Base-by-base conservation (phyloP, 2,113 vertebrate genomes). In the Spermophilus dauricus region DNA sequence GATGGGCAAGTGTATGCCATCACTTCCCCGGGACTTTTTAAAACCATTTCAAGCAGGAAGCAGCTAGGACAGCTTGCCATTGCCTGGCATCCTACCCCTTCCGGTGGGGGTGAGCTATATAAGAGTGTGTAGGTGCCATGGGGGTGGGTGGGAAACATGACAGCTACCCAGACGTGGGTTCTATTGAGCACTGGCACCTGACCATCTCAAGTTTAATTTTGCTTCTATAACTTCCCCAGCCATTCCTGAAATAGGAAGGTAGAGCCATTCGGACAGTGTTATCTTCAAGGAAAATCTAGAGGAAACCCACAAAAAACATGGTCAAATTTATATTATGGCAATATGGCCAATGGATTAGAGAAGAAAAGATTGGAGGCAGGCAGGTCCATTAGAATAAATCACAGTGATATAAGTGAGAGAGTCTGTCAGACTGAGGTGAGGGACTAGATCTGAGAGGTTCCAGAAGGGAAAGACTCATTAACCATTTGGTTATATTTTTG, bases 301-400 rank as follows among this genome's bases (percentile, higher is more conserved):
- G 34, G 58, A 89, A 67, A 17, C 65, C 73, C n/a, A 76, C 20
- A 12, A 14, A 39, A 32, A 9, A n/a, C 26, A 16, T 2, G 37
- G 37, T 37, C 73, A 73, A 73, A 56, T 70, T 73, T 63, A 20
- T 48, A 10, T 56, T 32, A 6, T 7, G 1, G 24, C 12, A 20
- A 0, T 39, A 5, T 37, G 30, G 32, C 8, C 2, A 3, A 26
- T 17, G 18, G 24, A 28, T 9, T 26, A 16, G 10, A 69, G 24
- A 18, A 73, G 89, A 28, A 65, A 53, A 32, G 42, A 1, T 26
- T 37, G n/a, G 76, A 61, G 51, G 45, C 39, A 8, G 53, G 12
- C 81, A 84, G 70, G 26, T 30, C 72, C 5, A 1, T n/a, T 16
- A 7, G n/a, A n/a, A 30, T 32, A 30, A 65, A 22, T 16, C 4